These are phyloP conservation scores for Apodemus agrarius DNA, from an alignment of 2,797 vertebrate species.

Conservation along the genomic window DNA sequence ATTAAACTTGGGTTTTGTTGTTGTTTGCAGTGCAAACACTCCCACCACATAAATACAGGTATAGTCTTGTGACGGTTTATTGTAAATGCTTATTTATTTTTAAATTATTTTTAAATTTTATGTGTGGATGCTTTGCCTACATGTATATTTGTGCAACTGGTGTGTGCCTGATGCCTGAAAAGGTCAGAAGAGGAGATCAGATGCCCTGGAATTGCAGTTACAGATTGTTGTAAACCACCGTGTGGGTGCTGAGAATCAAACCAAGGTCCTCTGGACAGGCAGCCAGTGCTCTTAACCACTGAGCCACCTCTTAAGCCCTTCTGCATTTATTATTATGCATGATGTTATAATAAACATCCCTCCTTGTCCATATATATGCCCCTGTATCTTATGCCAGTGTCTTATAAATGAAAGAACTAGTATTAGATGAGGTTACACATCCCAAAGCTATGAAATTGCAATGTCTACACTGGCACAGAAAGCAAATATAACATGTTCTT, in stretches of 20 bases:
- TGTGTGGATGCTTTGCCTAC: neutral
- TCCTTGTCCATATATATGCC: neutral
- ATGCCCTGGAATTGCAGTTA: neutral
- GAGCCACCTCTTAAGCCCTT: neutral
- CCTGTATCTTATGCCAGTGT: neutral
- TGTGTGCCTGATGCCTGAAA: neutral
- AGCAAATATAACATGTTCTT: conserved; percentile 23
- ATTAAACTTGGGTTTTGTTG: neutral
- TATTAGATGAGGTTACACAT: neutral
- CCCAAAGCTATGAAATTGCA: neutral
- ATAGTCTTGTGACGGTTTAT: neutral
- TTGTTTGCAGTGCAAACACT: neutral
- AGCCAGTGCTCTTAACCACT: neutral
- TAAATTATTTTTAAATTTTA: neutral
- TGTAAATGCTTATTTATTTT: neutral
- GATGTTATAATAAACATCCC: neutral
- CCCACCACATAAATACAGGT: neutral
- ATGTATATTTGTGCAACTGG: neutral
- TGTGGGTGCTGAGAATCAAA: neutral
- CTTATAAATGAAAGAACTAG: neutral
- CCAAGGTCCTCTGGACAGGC: neutral
- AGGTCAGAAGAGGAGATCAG: neutral
- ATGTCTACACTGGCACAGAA: neutral
- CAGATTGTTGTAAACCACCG: neutral
- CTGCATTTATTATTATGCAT: neutral